Evolutionary conservation across 2,888 invertebrate genomes (phyloP), one percentile per base, ranked within the genome.

Genomic region (Agonopterix arenella): DNA sequence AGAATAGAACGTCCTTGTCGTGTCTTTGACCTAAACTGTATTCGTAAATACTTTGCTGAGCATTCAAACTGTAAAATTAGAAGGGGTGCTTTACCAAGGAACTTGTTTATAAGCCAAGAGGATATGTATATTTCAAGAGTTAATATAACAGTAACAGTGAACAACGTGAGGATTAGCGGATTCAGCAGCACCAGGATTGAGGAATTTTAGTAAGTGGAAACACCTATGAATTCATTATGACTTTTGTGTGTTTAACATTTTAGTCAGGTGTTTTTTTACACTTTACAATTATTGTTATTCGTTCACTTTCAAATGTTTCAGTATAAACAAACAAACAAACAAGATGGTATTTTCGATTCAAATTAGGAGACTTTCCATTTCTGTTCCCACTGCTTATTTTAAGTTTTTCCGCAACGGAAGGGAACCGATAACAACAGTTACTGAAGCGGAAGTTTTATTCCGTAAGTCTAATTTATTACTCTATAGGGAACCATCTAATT

Each of bases 1-100:
- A 37, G 7, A 42, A 47, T 52, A 18, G 48, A 52, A 16, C 52
- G 60, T 1, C 65, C 65, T 2, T 66, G 66, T 47, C 47, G 45
- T 5, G 46, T 51, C 1, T 61, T 57, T 42, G 62, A 63, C 28
- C 42, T 54, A 5, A 48, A 56, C 11, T 68, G 68, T 48, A 59
- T 68, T 28, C 55, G 59, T n/a, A 50, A 53, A 5, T 66, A 58
- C 52, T 63, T 68, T 43, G 50, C 48, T 1, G 46, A 54, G 5
- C 54, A 65, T 45, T 48, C 60, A 0, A 46, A 59, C 1, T 68
- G 68, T 47, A 52, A 51, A 13, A 49, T 51, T n/a, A 44, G 47
- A 0, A 16, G 49, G 2, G 63, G 59, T 0, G 55, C 51, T 4
- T 58, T 61, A 1, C 64, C 64, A 2, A 64, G 66, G 4, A 60